Percentiles rank a stretch among this genome's conserved stretches.
Evolutionary conservation across 1,140 invertebrate genomes (phyloP).

Genomic region (Macrotrachela quadricornifera): DNA sequence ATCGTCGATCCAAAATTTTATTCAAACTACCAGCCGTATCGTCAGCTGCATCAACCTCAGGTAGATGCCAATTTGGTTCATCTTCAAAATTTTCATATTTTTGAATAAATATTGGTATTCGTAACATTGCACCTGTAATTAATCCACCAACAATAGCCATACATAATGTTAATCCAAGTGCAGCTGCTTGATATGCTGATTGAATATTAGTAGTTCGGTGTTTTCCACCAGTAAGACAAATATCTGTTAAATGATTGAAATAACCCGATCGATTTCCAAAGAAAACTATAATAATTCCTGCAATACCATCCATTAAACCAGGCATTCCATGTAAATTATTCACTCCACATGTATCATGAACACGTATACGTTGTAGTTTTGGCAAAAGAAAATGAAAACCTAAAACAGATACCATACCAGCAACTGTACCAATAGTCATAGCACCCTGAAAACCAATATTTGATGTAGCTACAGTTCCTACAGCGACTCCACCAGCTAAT

Average conservation of each 20-base stretch:
- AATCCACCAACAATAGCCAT: constrained; percentile 51
- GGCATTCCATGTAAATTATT: constrained; percentile 90
- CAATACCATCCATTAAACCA: constrained; percentile 56
- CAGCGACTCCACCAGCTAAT: constrained; percentile 38
- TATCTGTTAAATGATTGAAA: too few species aligned
- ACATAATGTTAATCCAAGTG: constrained; percentile 44
- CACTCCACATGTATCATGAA: constrained; percentile 81
- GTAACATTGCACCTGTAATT: constrained; percentile 45
- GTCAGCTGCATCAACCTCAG: background rate
- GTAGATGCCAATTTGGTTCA: constrained; percentile 6
- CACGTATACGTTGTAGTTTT: constrained; percentile 31
- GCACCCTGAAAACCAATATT: constrained; percentile 66
- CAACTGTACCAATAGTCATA: constrained; percentile 52
- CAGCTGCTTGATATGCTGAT: constrained; percentile 52
- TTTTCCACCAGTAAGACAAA: constrained; percentile 24
- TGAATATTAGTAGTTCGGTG: constrained; percentile 45
- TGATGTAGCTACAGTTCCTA: constrained; percentile 46
- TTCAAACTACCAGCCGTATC: too few species aligned
- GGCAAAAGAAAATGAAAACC: constrained; percentile 67
- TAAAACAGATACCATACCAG: constrained; percentile 56
- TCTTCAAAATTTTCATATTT: constrained; percentile 7
- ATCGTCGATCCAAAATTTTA: too few species aligned
- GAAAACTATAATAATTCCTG: constrained; percentile 49
- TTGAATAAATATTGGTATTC: constrained; percentile 1
- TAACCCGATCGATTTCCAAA: constrained; percentile 18